Conservation (phyloP, 1,140 invertebrate genomes). For the Campoletis sonorensis region DNA sequence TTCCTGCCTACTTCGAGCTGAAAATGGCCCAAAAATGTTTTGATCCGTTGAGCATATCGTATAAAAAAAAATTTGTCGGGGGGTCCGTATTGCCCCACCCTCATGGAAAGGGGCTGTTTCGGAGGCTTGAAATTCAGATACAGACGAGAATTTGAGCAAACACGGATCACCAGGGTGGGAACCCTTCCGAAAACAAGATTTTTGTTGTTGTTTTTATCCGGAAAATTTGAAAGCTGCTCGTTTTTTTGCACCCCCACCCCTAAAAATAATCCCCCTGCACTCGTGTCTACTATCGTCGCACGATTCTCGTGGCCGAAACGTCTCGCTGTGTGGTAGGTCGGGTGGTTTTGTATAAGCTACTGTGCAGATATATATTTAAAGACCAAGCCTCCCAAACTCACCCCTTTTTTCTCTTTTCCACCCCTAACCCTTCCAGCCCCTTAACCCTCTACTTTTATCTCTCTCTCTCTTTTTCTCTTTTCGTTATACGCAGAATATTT, state of each 20-base stretch:
- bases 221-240: slow-evolving; percentile 17
- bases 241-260: not conserved
- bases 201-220: not conserved
- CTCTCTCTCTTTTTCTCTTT: not conserved
- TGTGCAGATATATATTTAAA: slow-evolving; percentile 32
- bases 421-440: not conserved
- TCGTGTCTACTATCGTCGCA: slow-evolving; percentile 12
- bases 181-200: not conserved
- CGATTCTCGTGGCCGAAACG: not conserved
- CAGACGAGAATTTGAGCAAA: not conserved
- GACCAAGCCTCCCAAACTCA: not conserved
- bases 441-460: not conserved
- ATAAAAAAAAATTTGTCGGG: too few species aligned
- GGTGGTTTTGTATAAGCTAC: slow-evolving; percentile 54
- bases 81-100: too few species aligned
- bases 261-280: not conserved
- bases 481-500: not conserved
- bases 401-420: too few species aligned
- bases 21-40: too few species aligned
- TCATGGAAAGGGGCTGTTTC: not conserved
- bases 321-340: slow-evolving; percentile 51
- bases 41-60: too few species aligned
- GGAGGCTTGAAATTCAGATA: not conserved
- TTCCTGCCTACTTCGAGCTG: too few species aligned
- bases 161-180: not conserved